Evolutionary conservation across 37 sponge, comb jelly and placozoan genomes (phyloP), one percentile per base, ranked within the genome.

Genomic region (Haliclona indistincta): DNA sequence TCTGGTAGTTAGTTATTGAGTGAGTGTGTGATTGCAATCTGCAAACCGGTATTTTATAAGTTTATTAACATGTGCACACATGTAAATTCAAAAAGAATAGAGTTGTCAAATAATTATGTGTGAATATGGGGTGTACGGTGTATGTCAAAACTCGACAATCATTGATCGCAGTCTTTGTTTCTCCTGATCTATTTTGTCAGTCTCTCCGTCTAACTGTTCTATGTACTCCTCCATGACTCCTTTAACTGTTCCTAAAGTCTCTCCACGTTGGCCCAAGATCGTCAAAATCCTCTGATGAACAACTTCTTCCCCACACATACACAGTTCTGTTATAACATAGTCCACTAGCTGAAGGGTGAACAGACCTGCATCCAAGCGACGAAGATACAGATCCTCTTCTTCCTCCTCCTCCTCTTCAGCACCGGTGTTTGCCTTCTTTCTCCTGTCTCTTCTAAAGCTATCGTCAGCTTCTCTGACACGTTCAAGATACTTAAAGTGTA

Each of bases 301-400:
- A 26, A 68, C 35, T 17, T 62, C 35, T 4, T 55, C 70, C 25
- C 79, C 82, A 56, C 67, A 81, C 8, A 76, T 58, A 63, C 69
- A 84, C 7, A 93, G 81, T 26, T 95, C 91, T 3, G 80, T 70
- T 8, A 95, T 73, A 22, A 98, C 84, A 58, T 85, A 91, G 43
- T 93, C 93, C 20, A 93, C 68, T 56, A 81, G 83, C 80, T 98
- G 99, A 2, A 98, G 94, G 0, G 81, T 84, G 56, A 86, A 98
- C 25, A 98, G 92, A 13, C 99, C 99, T 32, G 85, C 94, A 51
- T 98, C 99, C 42, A 98, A 70, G 4, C 94, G 67, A 32, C 84
- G 63, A 62, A 98, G 66, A 61, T 93, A 98, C 22, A 72, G 15
- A 38, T 80, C 89, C 26, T 74, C 75, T 47, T 90, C 96, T 23